phyloP scores from a whole-genome alignment of 1,140 invertebrate genomes.

The Trialeurodes vaporariorum region DNA sequence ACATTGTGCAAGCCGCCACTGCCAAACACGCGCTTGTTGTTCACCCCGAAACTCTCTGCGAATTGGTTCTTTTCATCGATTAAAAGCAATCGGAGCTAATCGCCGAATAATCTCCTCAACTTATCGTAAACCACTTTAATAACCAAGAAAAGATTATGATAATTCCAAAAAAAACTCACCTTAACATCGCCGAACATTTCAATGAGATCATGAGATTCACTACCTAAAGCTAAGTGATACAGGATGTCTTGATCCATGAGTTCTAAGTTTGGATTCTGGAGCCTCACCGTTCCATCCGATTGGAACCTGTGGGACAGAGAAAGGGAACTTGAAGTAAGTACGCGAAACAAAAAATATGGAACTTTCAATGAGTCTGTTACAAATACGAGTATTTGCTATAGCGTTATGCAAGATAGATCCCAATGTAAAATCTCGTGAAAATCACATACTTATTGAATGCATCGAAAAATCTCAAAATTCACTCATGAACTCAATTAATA shows the following conservation, averaged over 20 bases:
- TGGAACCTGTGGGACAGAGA: no score
- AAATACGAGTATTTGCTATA: no score
- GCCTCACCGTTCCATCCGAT: slow-evolving; percentile 69
- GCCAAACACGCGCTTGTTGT: neutral
- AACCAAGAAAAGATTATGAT: neutral
- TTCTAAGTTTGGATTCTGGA: slow-evolving; percentile 77
- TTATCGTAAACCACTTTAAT: neutral
- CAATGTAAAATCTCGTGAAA: no score
- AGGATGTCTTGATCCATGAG: slow-evolving; percentile 88
- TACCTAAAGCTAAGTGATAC: slow-evolving; percentile 86
- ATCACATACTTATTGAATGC: no score
- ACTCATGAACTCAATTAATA: no score
- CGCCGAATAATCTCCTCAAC: neutral
- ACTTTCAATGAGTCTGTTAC: no score
- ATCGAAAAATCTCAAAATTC: no score
- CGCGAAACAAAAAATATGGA: no score
- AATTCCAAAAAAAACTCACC: slow-evolving; percentile 41
- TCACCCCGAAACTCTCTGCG: neutral
- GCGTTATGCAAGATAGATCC: no score
- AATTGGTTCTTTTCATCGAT: neutral
- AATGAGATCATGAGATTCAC: slow-evolving; percentile 80
- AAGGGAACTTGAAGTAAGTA: no score
- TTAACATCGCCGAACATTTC: slow-evolving; percentile 95
- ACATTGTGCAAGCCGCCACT: no score
- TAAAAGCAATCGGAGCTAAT: neutral